These are phyloP conservation scores for Perdita meconis DNA, from an alignment of 2,888 invertebrate genomes.

Conservation along the genomic window DNA sequence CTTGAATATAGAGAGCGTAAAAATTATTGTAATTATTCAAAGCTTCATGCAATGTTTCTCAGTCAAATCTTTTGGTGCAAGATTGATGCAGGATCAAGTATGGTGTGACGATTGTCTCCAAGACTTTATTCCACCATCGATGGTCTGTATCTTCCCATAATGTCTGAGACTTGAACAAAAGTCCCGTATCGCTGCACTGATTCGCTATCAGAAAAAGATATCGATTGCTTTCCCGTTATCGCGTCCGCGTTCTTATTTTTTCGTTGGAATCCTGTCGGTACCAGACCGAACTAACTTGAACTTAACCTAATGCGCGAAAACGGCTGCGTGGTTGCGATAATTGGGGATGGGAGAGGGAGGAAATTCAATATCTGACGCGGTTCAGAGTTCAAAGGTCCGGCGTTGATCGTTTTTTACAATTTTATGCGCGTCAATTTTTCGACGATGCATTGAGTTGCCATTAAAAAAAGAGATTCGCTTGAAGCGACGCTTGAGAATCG, in stretches of 20 bases:
- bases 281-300: not conserved
- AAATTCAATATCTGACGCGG: not conserved
- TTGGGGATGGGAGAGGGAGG: not conserved
- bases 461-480: not conserved
- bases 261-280: not conserved
- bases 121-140: not conserved
- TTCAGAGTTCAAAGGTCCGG: conserved; percentile 6
- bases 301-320: not conserved
- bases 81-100: not conserved
- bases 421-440: conserved; percentile 13
- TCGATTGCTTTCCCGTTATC: conserved; percentile 1
- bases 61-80: too few species aligned
- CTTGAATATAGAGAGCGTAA: too few species aligned
- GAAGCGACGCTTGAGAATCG: too few species aligned
- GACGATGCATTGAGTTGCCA: not conserved
- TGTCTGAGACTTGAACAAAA: not conserved
- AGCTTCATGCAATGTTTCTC: too few species aligned
- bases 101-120: not conserved
- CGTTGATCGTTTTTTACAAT: not conserved
- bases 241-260: not conserved
- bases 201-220: conserved; percentile 19
- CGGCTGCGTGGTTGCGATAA: too few species aligned
- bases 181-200: conserved; percentile 16
- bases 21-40: too few species aligned
- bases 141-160: not conserved